Conservation (phyloP, 2,113 vertebrate species). For the Platysternon megacephalum region DNA sequence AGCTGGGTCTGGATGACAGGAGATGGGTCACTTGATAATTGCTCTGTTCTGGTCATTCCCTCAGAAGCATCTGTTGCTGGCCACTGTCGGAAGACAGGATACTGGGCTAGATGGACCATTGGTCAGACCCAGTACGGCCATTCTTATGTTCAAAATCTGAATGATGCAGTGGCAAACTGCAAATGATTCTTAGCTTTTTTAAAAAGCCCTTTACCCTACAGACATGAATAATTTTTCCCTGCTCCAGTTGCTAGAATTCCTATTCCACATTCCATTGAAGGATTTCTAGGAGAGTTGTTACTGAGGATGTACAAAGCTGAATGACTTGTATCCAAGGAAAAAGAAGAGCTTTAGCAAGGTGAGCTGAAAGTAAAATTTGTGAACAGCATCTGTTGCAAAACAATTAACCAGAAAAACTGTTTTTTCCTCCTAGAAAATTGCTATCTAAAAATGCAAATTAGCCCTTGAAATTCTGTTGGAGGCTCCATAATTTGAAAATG, state of each 20-base stretch:
- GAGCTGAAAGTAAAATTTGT: background rate
- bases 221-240: background rate
- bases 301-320: background rate
- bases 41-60: background rate
- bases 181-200: background rate
- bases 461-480: background rate
- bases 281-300: background rate
- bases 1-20: background rate
- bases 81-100: background rate
- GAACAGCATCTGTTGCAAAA: background rate
- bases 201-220: background rate
- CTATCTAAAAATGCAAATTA: background rate
- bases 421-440: background rate
- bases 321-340: background rate
- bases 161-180: background rate
- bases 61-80: background rate
- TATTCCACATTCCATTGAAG: background rate
- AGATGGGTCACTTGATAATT: background rate
- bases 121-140: background rate
- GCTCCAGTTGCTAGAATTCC: background rate
- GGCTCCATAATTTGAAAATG: background rate
- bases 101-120: background rate
- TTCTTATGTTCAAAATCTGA: background rate
- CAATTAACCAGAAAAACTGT: background rate
- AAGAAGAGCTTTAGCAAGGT: background rate